Evolutionary conservation across 2,797 vertebrate genomes (phyloP), one percentile per base, ranked within the genome.

Genomic region (Chloroceryle inda): DNA sequence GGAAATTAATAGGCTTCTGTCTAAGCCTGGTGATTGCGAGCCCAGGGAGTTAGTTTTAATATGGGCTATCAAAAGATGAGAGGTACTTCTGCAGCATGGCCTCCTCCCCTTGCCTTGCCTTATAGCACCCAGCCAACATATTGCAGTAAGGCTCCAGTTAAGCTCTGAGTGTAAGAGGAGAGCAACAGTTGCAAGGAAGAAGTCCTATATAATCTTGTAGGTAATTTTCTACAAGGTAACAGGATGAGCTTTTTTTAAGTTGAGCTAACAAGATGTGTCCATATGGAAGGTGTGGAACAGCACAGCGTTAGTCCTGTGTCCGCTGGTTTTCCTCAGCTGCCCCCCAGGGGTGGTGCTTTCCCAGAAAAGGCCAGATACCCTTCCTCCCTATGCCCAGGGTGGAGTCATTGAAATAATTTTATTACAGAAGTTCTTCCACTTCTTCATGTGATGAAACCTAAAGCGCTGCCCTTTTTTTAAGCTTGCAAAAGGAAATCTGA

Each of bases 281-380:
- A 0, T 18, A 11, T 0, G 1, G 38, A 84, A 72, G 47, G 29
- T 37, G 33, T 1, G 1, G 67, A 73, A 29, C 35, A 47, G 3
- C 23, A 42, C 15, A 8, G 19, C 0, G 0, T 52, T 66, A 52
- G 38, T 78, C 45, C n/a, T 10, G 9, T 61, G 9, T 64, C 86
- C 45, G 10, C 47, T 38, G 20, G 26, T 38, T 37, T 67, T 52
- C 14, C 26, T 66, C 26, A 56, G 17, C 63, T 40, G 3, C 37
- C 17, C 15, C 37, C 47, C 53, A 16, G 33, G 75, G 63, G 52
- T 29, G 26, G 14, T 10, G 29, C 63, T 45, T 8, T 83, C 12
- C 1, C n/a, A 56, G 55, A 23, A 23, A 14, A 56, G 22, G 20
- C 44, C 47, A 2, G 7, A 59, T 94, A 45, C 8, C 12, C 26